phyloP scores from a whole-genome alignment of 2,888 invertebrate genomes.

The Thalpophila matura region DNA sequence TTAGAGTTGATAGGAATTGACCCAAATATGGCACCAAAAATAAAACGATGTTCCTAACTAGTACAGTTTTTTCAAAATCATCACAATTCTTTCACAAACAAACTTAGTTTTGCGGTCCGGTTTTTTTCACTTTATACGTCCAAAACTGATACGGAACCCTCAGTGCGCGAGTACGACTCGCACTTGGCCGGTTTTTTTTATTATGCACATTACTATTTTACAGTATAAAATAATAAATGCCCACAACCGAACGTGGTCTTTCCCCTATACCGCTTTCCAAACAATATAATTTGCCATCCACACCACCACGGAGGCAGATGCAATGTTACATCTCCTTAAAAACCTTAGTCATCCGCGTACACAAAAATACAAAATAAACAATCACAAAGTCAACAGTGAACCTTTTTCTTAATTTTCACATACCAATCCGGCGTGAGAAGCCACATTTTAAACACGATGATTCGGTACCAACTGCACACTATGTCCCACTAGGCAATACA shows the following conservation, averaged over 20 bases:
- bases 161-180: too few relatives aligned
- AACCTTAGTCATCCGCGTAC: not conserved
- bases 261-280: not conserved
- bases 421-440: slow-evolving; percentile 32
- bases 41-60: too few relatives aligned
- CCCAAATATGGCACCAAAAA: too few relatives aligned
- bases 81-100: too few relatives aligned
- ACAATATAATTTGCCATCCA: not conserved
- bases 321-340: not conserved
- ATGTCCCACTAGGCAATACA: slow-evolving; percentile 11
- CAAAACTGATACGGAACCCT: too few relatives aligned
- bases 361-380: slow-evolving; percentile 14
- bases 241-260: not conserved
- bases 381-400: slow-evolving; percentile 24
- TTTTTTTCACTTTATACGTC: too few relatives aligned
- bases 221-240: not conserved
- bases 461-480: slow-evolving; percentile 5
- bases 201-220: not conserved
- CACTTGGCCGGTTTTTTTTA: too few relatives aligned
- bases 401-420: slow-evolving; percentile 42
- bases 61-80: too few relatives aligned
- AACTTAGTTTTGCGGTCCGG: too few relatives aligned
- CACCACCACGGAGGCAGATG: not conserved
- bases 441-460: slow-evolving; percentile 44
- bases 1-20: too few relatives aligned